phyloP scores from a whole-genome alignment of 2,113 vertebrate genomes.

The Okapia johnstoni region DNA sequence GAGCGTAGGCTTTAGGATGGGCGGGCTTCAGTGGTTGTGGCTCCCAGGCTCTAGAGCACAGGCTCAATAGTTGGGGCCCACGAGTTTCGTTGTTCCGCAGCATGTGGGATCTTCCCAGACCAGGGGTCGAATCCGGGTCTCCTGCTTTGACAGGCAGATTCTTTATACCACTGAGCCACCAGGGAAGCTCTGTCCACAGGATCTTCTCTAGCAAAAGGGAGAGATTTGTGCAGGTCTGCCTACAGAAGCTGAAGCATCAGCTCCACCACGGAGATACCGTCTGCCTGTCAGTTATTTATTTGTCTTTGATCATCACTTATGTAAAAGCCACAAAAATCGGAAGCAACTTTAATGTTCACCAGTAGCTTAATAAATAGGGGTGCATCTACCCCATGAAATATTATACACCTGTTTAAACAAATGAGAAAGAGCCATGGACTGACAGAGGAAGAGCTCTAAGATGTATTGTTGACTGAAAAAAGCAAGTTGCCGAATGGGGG shows the following conservation, averaged over 20 bases:
- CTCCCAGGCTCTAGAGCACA: neutral
- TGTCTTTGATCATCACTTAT: neutral
- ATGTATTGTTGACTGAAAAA: neutral
- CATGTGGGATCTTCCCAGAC: neutral
- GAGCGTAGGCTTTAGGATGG: neutral
- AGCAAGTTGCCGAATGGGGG: neutral
- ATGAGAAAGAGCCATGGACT: neutral
- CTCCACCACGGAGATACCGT: neutral
- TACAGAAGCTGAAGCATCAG: neutral
- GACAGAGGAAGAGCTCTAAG: neutral
- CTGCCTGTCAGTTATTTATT: neutral
- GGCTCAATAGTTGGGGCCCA: neutral
- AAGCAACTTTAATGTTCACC: neutral
- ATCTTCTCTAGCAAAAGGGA: neutral
- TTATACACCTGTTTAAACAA: neutral
- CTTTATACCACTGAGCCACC: neutral
- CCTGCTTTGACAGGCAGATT: neutral
- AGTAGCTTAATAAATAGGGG: neutral
- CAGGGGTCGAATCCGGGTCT: neutral
- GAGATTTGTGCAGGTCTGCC: neutral
- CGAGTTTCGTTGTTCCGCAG: neutral
- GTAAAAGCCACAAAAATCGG: neutral
- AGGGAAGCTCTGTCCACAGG: neutral
- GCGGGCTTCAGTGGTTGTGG: rapidly evolving
- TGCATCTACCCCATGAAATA: neutral